These are phyloP conservation scores for Epinephelus fuscoguttatus DNA, from an alignment of 2,113 vertebrate species.

Conservation along the genomic window DNA sequence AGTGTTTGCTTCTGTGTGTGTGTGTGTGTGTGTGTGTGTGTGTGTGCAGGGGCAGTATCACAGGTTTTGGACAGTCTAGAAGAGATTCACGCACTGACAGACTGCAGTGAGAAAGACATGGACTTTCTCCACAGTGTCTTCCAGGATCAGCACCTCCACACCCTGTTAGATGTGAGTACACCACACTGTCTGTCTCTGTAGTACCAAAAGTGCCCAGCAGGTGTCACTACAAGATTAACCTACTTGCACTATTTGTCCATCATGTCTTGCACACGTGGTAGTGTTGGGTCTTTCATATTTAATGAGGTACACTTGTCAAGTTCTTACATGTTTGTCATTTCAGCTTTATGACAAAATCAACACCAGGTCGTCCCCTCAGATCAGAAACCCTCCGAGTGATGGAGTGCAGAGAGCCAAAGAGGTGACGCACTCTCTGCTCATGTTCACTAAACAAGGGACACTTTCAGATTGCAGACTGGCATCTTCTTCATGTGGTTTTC, in stretches of 20 bases:
- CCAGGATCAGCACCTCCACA: slow-evolving; percentile 99
- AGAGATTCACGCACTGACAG: slow-evolving; percentile 98
- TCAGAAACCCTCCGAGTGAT: slow-evolving; percentile 97
- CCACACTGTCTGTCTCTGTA: not conserved
- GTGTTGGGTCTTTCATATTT: not conserved
- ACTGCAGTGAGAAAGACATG: slow-evolving; percentile 99
- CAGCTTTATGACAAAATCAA: slow-evolving; percentile 99
- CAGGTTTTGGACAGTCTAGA: slow-evolving; percentile 99
- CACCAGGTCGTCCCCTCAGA: slow-evolving; percentile 98
- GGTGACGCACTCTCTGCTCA: slow-evolving; percentile 81
- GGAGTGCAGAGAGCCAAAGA: slow-evolving; percentile 99
- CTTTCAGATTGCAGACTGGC: not conserved
- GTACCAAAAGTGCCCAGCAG: slow-evolving; percentile 35
- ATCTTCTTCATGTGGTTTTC: not conserved
- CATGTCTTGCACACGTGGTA: too few species aligned
- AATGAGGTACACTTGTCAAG: not conserved
- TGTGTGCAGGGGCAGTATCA: slow-evolving; percentile 91
- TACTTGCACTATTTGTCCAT: not conserved
- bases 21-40: not conserved
- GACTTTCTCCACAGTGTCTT: slow-evolving; percentile 99
- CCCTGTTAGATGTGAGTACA: slow-evolving; percentile 94
- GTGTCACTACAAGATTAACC: slow-evolving; percentile 23
- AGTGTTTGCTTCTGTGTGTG: too few species aligned
- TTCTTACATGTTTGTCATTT: slow-evolving; percentile 60
- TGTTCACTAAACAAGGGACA: not conserved